phyloP scores from a whole-genome alignment of 2,113 vertebrate genomes.

The Triplophysa tibetana region DNA sequence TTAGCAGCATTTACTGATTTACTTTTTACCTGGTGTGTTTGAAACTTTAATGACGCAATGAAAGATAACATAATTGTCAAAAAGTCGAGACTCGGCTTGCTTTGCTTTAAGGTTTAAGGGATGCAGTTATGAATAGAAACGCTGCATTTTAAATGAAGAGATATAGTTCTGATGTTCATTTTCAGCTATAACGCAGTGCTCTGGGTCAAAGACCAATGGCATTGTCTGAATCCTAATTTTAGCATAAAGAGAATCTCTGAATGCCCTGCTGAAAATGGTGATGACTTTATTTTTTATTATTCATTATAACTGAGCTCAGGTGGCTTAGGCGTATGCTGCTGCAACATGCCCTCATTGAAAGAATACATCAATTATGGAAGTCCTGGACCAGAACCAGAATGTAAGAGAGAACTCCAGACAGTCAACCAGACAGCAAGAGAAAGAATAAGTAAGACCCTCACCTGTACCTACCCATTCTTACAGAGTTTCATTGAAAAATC shows the following conservation, averaged over 20 bases:
- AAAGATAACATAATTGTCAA: background rate
- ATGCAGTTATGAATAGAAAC: background rate
- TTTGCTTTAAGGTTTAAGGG: background rate
- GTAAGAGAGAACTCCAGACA: background rate
- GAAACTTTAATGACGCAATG: background rate
- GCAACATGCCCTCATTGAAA: background rate
- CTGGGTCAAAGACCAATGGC: background rate
- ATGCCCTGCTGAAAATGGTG: background rate
- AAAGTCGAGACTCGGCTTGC: background rate
- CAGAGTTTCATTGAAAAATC: background rate
- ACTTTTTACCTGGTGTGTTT: background rate
- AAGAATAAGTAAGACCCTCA: background rate
- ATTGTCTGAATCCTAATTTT: background rate
- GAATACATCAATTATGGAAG: conserved; percentile 1
- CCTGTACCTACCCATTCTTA: too few species aligned
- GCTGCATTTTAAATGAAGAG: background rate
- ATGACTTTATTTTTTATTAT: background rate
- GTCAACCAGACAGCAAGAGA: background rate
- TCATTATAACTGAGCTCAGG: background rate
- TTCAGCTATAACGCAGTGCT: background rate
- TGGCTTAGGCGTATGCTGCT: background rate
- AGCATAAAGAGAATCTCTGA: background rate
- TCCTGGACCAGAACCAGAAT: background rate
- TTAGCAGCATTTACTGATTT: conserved; percentile 6
- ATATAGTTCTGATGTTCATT: background rate